These are phyloP conservation scores for Odontophorus gujanensis DNA, from an alignment of 2,113 vertebrate genomes.

Conservation along the genomic window DNA sequence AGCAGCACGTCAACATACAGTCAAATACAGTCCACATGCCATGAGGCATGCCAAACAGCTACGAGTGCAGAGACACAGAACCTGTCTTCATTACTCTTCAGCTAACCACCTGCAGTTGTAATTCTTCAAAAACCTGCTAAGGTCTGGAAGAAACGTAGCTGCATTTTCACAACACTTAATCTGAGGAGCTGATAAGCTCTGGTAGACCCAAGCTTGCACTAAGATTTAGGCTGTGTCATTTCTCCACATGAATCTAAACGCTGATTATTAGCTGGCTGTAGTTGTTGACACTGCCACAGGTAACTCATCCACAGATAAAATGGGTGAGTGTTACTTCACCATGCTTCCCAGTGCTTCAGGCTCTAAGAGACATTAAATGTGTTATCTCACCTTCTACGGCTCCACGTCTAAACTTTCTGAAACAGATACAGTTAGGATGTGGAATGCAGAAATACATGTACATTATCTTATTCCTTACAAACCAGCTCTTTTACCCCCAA, in stretches of 20 bases:
- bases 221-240: not conserved
- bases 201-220: not conserved
- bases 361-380: not conserved
- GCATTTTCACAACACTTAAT: not conserved
- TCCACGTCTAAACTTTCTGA: not conserved
- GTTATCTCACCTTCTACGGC: not conserved
- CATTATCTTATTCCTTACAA: not conserved
- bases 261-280: not conserved
- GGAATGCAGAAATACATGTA: not conserved
- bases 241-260: not conserved
- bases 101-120: not conserved
- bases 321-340: not conserved
- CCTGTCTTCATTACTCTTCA: not conserved
- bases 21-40: too few species aligned
- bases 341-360: not conserved
- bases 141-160: not conserved
- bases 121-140: not conserved
- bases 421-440: not conserved
- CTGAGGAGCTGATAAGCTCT: not conserved
- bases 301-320: not conserved
- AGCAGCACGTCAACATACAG: not conserved
- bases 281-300: not conserved
- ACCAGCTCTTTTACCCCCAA: not conserved
- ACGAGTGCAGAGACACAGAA: not conserved
- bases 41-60: not conserved